Evolutionary conservation across 92 coral and sea anemone genomes (phyloP).

Genomic region (Diadumene lineata): DNA sequence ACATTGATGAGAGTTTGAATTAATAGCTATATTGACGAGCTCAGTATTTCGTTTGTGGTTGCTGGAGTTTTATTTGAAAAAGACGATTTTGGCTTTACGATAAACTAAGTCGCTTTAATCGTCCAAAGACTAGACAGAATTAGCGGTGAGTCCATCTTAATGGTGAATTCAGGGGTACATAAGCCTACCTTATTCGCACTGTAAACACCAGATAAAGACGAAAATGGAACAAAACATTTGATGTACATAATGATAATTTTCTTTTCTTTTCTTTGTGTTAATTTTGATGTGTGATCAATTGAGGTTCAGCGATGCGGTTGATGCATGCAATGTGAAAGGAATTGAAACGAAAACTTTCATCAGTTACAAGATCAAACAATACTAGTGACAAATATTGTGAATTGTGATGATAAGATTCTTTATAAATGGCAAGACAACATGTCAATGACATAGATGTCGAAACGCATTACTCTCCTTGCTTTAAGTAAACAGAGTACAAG

Average conservation of each 20-base stretch:
- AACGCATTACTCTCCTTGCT: not conserved
- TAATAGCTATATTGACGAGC: not conserved
- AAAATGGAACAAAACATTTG: not conserved
- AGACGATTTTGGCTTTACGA: not conserved
- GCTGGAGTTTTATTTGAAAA: not conserved
- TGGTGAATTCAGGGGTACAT: not conserved
- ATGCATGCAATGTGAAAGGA: not conserved
- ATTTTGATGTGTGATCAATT: not conserved
- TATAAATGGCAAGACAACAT: not conserved
- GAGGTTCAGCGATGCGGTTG: not conserved
- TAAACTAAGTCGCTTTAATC: not conserved
- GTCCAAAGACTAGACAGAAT: not conserved
- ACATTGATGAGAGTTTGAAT: not conserved
- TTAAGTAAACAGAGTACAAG: not conserved
- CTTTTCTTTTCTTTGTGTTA: not conserved
- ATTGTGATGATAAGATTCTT: not conserved
- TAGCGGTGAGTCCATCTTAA: not conserved
- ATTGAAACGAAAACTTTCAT: no score
- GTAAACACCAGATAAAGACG: not conserved
- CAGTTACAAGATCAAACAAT: not conserved
- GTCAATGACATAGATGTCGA: not conserved
- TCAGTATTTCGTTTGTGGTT: slow-evolving; percentile 9
- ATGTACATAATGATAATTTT: not conserved
- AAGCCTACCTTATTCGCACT: not conserved
- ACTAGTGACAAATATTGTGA: not conserved